Conservation (phyloP, 2,113 vertebrate species). For the Oenanthe melanoleuca region DNA sequence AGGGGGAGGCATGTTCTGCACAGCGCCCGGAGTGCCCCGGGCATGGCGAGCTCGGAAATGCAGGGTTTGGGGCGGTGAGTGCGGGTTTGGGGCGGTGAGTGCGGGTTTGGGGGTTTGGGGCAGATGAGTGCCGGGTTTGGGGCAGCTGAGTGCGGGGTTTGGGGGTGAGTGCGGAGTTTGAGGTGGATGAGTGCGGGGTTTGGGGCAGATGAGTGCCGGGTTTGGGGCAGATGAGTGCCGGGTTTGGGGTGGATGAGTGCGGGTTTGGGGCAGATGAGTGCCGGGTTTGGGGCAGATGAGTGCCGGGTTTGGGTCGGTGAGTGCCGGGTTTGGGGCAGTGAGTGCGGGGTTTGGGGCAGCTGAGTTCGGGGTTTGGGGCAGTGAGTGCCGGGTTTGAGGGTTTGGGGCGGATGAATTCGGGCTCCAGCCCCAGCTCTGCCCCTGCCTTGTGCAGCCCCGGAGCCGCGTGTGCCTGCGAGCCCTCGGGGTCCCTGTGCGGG, state of each 20-base stretch:
- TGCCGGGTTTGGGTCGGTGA: not conserved
- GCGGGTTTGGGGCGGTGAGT: too few species aligned
- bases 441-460: not conserved
- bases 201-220: too few species aligned
- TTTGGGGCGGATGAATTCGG: too few species aligned
- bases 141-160: too few species aligned
- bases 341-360: too few species aligned
- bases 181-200: too few species aligned
- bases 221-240: not conserved
- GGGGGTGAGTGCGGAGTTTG: too few species aligned
- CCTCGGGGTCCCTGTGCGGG: not conserved
- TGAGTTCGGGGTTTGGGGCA: too few species aligned
- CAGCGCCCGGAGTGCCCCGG: not conserved
- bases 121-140: not conserved
- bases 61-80: not conserved
- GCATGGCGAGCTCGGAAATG: not conserved
- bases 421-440: not conserved
- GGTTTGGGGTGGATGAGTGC: not conserved
- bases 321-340: not conserved
- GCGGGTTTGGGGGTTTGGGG: not conserved
- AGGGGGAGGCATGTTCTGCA: not conserved
- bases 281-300: not conserved
- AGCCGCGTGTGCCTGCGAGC: not conserved
- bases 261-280: not conserved
- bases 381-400: too few species aligned